Evolutionary conservation across 2,888 invertebrate genomes (phyloP), one percentile per base, ranked within the genome.

Genomic region (Ceraclea dissimilis): DNA sequence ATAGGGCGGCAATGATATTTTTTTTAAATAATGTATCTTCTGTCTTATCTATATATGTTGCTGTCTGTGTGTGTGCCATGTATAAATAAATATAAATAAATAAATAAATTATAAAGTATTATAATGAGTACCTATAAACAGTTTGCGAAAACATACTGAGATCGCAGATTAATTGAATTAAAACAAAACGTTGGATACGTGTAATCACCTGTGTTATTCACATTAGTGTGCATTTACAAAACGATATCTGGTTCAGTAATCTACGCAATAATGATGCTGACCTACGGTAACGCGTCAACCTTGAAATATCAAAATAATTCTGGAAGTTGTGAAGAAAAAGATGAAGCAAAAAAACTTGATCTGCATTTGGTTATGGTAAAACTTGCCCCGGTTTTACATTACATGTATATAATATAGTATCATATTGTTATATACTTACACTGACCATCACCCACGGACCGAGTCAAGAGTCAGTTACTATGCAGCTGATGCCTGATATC

Each of bases 231-330:
- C n/a, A n/a, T n/a, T n/a, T n/a, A n/a, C n/a, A n/a, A 39, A 39
- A 39, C 13, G 2, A 13, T 39, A 39, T 39, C 39, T 39, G 39
- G 39, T 39, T 39, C 39, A 39, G 13, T 39, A 39, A 39, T 39
- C 39, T 39, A 39, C 39, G 39, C 39, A 39, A 39, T 16, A 39
- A 39, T 39, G 39, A 39, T 39, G 31, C 6, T 31, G 46, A 46
- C 47, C 51, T 57, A 51, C 31, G n/a, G 31, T n/a, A 58, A 51
- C 51, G 53, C 18, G 58, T 54, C 51, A 49, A 52, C 54, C 58
- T 33, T 58, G 58, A 58, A 56, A 49, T 52, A 51, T 51, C 16
- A 49, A 54, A 49, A 54, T 52, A 17, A 22, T 50, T 53, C 57
- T 49, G 57, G 53, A 50, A 49, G 34, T 47, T 33, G 44, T 34